These are phyloP conservation scores for Dendrolimus kikuchii DNA, from an alignment of 1,140 invertebrate species.

Conservation along the genomic window DNA sequence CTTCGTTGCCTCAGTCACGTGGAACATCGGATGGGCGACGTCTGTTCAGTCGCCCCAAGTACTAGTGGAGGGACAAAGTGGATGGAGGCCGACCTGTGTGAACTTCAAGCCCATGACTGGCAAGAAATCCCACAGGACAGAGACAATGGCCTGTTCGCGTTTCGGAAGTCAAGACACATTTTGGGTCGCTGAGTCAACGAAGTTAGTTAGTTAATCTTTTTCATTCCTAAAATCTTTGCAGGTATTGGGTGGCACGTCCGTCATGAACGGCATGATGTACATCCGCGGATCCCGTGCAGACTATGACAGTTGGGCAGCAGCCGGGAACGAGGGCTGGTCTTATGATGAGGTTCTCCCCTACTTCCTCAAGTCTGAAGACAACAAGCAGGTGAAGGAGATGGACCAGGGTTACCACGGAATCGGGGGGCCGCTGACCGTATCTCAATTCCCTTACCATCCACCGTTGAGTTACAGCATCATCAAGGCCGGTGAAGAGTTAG, in stretches of 20 bases:
- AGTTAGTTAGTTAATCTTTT: no score
- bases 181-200: no score
- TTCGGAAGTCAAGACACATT: no score
- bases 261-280: constrained; percentile 98
- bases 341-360: constrained; percentile 91
- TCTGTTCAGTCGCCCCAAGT: no score
- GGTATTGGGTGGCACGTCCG: constrained; percentile 93
- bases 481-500: constrained; percentile 86
- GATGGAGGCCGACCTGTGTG: no score
- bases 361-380: constrained; percentile 91
- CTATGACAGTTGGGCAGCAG: constrained; percentile 91
- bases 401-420: constrained; percentile 84
- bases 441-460: constrained; percentile 89
- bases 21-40: no score
- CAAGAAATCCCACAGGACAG: no score
- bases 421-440: constrained; percentile 85
- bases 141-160: no score
- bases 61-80: no score
- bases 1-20: no score
- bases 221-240: constrained; percentile 25
- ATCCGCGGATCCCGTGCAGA: constrained; percentile 92
- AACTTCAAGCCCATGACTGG: no score
- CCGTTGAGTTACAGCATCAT: constrained; percentile 88
- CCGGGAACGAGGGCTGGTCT: constrained; percentile 92
- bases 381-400: constrained; percentile 76